Percentiles rank a stretch among this genome's conserved stretches.
phyloP scores from a whole-genome alignment of 2,113 vertebrate species.

The Tyto alba region DNA sequence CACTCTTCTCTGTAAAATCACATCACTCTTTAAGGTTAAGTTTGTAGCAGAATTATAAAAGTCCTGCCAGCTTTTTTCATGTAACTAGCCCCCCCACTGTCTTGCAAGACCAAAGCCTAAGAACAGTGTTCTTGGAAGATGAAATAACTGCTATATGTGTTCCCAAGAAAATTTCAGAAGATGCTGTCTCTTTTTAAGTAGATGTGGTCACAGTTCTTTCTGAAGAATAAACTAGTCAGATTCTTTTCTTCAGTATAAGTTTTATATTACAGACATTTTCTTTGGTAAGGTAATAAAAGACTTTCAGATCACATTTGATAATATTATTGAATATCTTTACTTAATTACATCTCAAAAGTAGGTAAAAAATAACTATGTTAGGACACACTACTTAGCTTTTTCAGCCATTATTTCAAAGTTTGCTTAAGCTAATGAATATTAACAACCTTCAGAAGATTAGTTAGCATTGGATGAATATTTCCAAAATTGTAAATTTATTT shows the following conservation, averaged over 20 bases:
- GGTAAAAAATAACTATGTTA: not conserved
- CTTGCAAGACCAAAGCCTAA: not conserved
- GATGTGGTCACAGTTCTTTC: not conserved
- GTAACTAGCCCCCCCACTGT: not conserved
- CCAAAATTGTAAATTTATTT: not conserved
- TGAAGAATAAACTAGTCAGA: not conserved
- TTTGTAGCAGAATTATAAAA: not conserved
- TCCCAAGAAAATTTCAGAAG: not conserved
- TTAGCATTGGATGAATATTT: not conserved
- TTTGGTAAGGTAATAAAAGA: not conserved
- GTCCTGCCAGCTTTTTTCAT: not conserved
- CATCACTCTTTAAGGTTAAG: not conserved
- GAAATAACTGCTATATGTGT: not conserved
- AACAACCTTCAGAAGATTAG: not conserved
- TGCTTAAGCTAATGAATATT: not conserved
- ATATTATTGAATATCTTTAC: not conserved
- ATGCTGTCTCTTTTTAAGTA: not conserved
- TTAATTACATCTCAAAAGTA: not conserved
- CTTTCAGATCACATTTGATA: not conserved
- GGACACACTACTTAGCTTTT: not conserved
- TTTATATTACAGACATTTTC: not conserved
- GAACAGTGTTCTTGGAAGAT: not conserved
- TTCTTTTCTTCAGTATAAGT: not conserved
- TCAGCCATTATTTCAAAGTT: not conserved
- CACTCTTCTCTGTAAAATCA: not conserved